Percentiles rank a stretch among this genome's conserved stretches.
Evolutionary conservation across 2,113 vertebrate species (phyloP).

Genomic region (Tamias sibiricus): DNA sequence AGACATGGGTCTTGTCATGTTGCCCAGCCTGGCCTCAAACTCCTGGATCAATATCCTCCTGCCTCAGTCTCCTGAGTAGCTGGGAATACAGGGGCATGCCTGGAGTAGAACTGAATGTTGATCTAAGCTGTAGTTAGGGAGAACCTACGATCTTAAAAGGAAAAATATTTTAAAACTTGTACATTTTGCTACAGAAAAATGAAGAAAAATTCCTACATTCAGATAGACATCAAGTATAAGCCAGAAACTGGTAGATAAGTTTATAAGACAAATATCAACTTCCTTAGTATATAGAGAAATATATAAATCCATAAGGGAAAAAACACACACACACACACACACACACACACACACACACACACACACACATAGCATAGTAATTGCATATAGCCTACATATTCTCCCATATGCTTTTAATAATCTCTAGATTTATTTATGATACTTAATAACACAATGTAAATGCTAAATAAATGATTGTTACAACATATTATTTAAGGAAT

Average conservation of each 20-base stretch:
- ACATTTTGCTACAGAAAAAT: slow-evolving; percentile 15
- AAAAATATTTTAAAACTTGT: not conserved
- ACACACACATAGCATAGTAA: not conserved
- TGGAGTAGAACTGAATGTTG: not conserved
- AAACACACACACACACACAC: too few relatives aligned
- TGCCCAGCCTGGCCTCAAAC: too few relatives aligned
- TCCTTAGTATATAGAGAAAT: not conserved
- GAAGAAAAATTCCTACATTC: not conserved
- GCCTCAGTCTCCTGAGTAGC: not conserved
- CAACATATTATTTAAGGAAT: not conserved
- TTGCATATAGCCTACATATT: not conserved
- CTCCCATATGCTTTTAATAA: not conserved
- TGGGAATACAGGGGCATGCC: not conserved
- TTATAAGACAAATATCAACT: slow-evolving; percentile 22
- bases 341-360: too few relatives aligned
- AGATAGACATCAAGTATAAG: not conserved
- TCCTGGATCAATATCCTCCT: not conserved
- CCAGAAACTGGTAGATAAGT: not conserved
- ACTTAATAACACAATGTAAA: not conserved
- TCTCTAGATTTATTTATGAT: not conserved
- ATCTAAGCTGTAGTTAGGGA: not conserved
- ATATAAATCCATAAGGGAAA: not conserved
- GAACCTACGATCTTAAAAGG: not conserved
- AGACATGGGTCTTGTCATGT: too few relatives aligned
- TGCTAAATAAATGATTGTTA: not conserved